phyloP scores from a whole-genome alignment of 2,113 vertebrate species.

The Xenus cinereus region DNA sequence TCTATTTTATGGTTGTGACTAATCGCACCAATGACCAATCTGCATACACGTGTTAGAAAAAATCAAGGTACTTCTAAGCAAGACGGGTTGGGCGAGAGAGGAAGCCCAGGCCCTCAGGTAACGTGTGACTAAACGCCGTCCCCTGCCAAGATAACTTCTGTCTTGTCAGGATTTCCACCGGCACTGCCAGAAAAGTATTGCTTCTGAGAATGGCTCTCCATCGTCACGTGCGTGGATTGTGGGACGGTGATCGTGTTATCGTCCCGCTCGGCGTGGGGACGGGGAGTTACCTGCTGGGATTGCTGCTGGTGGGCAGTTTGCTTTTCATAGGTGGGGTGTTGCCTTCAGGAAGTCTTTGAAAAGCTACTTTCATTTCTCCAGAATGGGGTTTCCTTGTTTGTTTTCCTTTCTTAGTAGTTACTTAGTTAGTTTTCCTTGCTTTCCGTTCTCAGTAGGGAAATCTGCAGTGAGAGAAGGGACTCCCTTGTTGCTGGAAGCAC shows the following conservation, averaged over 20 bases:
- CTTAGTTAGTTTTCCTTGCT: no score
- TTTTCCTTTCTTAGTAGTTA: background rate
- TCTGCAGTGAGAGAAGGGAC: background rate
- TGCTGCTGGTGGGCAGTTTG: background rate
- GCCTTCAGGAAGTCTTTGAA: background rate
- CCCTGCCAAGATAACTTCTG: background rate
- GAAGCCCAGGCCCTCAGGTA: slow-evolving; percentile 1
- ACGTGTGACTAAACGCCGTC: background rate
- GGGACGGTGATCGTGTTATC: background rate
- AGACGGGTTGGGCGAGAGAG: background rate
- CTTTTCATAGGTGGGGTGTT: background rate
- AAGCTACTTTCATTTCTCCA: background rate
- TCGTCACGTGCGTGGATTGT: fast-evolving
- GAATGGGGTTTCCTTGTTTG: fast-evolving
- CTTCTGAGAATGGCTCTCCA: background rate
- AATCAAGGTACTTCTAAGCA: background rate
- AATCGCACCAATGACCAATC: fast-evolving
- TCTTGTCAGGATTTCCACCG: slow-evolving; percentile 50
- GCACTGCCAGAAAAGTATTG: background rate
- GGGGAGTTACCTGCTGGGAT: background rate
- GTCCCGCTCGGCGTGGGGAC: fast-evolving
- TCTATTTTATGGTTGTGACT: background rate
- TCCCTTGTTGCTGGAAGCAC: background rate
- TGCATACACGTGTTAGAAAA: background rate
- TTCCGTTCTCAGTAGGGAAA: background rate